Evolutionary conservation across 2,113 vertebrate species (phyloP).

Genomic region (Numida meleagris): DNA sequence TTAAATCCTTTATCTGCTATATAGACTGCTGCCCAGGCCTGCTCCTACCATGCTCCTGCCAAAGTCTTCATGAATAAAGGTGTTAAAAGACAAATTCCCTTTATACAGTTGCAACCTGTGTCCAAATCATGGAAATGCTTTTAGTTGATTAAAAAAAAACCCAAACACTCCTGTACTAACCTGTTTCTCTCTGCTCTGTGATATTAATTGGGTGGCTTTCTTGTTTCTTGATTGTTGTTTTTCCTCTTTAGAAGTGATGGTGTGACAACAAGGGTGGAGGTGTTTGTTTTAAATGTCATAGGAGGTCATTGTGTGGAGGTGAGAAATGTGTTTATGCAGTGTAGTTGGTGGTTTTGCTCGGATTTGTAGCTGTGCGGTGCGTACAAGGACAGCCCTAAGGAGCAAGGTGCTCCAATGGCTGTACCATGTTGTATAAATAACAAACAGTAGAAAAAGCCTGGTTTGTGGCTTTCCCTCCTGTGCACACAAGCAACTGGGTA

Average conservation of each 20-base stretch:
- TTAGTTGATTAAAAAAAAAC: neutral
- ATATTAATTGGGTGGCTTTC: neutral
- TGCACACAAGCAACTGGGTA: neutral
- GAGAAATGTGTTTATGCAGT: neutral
- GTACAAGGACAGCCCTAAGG: neutral
- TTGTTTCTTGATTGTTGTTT: neutral
- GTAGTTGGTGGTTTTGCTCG: neutral
- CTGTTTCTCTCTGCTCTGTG: neutral
- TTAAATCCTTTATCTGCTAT: neutral
- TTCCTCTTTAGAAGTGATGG: neutral
- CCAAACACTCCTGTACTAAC: neutral
- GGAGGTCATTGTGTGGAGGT: neutral
- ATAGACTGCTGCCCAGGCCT: neutral
- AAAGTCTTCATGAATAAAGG: neutral
- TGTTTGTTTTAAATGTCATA: neutral
- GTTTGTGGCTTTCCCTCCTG: neutral
- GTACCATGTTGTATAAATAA: neutral
- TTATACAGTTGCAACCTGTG: neutral
- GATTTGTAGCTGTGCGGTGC: neutral
- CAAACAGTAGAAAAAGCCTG: neutral
- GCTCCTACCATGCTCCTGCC: neutral
- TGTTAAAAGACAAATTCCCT: neutral
- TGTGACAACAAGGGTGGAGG: neutral
- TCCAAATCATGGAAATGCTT: neutral
- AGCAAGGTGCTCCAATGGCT: neutral